A percentile compares a stretch with the other conserved stretches of the same genome.
phyloP scores from a whole-genome alignment of 1,140 invertebrate genomes.

The Myzus persicae region DNA sequence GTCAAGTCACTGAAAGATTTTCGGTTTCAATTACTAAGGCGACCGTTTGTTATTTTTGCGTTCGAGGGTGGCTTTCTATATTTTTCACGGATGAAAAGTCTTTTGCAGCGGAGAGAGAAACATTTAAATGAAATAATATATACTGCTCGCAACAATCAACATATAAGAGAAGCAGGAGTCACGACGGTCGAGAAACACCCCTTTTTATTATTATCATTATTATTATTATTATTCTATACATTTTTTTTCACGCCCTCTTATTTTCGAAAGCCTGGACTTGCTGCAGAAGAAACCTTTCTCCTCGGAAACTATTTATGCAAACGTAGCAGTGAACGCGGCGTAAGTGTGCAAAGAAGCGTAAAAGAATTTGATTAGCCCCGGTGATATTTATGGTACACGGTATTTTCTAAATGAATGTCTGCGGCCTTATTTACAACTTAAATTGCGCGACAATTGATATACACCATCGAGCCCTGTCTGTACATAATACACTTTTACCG shows the following conservation, averaged over 20 bases:
- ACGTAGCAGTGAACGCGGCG: not conserved
- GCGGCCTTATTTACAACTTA: constrained; percentile 57
- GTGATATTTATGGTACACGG: constrained; percentile 12
- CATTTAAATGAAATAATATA: constrained; percentile 57
- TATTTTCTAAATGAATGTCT: constrained; percentile 40
- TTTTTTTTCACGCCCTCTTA: not conserved
- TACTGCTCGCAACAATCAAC: constrained; percentile 41
- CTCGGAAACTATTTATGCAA: constrained; percentile 16
- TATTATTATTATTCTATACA: not conserved
- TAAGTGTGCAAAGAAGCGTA: constrained; percentile 11
- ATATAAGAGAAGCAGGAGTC: not conserved
- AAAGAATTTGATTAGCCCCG: constrained; percentile 32
- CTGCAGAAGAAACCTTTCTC: not conserved
- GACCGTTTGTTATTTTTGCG: constrained; percentile 33
- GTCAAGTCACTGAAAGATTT: constrained; percentile 35
- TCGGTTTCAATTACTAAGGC: constrained; percentile 46
- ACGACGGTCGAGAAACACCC: not conserved
- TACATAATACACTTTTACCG: not conserved
- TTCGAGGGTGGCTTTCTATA: constrained; percentile 7
- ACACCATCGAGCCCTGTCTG: not conserved
- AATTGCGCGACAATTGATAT: constrained; percentile 44
- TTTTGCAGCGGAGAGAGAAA: not conserved
- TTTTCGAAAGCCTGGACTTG: not conserved
- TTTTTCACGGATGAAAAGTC: constrained; percentile 39
- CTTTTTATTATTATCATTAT: constrained; percentile 6